Conservation (phyloP, 2,888 invertebrate species). For the Drosophila cognata region DNA sequence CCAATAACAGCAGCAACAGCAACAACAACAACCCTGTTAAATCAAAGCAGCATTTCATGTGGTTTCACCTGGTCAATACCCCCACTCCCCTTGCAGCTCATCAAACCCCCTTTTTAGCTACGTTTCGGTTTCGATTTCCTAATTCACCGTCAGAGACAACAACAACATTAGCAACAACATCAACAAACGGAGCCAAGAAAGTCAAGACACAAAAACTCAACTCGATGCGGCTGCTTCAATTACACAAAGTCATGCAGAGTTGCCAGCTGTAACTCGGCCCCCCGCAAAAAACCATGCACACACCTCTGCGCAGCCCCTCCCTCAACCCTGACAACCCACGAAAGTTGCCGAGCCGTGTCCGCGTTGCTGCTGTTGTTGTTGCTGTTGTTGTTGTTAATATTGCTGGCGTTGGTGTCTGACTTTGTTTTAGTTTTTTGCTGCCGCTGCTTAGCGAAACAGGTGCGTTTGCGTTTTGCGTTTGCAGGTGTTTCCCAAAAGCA, state of each 20-base stretch:
- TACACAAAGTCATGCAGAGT: constrained; percentile 75
- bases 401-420: constrained; percentile 70
- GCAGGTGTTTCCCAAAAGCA: constrained; percentile 83
- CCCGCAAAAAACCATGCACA: background rate
- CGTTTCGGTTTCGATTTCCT: constrained; percentile 76
- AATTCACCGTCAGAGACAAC: constrained; percentile 62
- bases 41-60: constrained; percentile 29
- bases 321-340: constrained; percentile 44
- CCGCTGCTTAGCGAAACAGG: constrained; percentile 78
- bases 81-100: background rate
- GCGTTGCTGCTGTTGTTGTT: constrained; percentile 51
- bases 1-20: background rate
- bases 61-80: constrained; percentile 39
- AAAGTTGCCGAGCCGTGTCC: constrained; percentile 77
- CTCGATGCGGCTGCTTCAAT: constrained; percentile 73
- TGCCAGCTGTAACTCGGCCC: constrained; percentile 36
- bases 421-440: constrained; percentile 76
- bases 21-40: background rate
- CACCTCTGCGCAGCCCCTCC: constrained; percentile 5
- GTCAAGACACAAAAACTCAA: constrained; percentile 49
- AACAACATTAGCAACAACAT: constrained; percentile 2
- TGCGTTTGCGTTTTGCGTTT: constrained; percentile 82
- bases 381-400: constrained; percentile 39
- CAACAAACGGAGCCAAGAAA: constrained; percentile 51
- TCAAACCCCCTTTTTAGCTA: constrained; percentile 25